These are phyloP conservation scores for Pardalotus punctatus DNA, from an alignment of 2,113 vertebrate species.

Conservation along the genomic window DNA sequence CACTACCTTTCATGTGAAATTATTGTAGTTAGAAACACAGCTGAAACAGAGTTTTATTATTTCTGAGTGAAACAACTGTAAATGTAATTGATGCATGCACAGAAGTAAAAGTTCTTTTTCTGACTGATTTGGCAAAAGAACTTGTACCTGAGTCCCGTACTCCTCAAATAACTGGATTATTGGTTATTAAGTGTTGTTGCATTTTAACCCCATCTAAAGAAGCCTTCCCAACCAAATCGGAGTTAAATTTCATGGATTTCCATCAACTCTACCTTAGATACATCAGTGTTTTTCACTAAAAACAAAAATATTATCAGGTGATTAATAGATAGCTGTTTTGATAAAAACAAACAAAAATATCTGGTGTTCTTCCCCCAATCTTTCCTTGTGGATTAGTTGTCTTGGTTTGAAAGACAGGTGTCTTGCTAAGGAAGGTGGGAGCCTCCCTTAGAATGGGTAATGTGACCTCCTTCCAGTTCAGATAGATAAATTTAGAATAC, in stretches of 20 bases:
- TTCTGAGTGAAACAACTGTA: slow-evolving; percentile 3
- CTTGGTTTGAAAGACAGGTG: no score
- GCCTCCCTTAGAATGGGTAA: no score
- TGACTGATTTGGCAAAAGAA: neutral
- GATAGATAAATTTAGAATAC: no score
- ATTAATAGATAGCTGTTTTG: neutral
- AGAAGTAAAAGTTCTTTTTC: neutral
- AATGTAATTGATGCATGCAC: neutral
- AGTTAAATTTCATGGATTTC: neutral
- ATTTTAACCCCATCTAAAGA: neutral
- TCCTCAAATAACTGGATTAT: neutral
- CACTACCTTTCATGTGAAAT: neutral
- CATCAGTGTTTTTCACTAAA: neutral
- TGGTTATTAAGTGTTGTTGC: neutral
- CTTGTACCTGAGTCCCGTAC: neutral
- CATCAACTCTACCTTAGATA: neutral
- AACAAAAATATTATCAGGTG: neutral
- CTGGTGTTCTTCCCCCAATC: neutral
- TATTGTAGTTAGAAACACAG: neutral
- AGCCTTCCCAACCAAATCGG: accelerated
- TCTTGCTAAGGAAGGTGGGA: no score
- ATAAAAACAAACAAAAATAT: neutral
- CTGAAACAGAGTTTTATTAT: neutral
- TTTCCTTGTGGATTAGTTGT: neutral
- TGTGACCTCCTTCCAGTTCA: no score